Base-by-base conservation (phyloP, 2,797 vertebrate genomes). In the Linurgus olivaceus region DNA sequence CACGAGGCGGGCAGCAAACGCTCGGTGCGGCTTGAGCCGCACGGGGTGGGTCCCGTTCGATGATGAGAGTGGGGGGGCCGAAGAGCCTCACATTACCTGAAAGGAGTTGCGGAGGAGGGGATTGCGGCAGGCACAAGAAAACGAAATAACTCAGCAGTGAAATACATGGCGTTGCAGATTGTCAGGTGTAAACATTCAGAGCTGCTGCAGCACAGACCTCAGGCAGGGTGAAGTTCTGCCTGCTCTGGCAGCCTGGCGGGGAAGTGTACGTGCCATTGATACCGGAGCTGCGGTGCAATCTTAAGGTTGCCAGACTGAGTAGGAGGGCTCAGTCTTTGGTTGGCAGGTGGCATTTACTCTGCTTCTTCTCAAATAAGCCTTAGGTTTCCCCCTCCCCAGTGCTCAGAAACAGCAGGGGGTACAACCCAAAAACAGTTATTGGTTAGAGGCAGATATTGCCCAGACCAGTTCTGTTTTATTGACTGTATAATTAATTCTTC, bases 21-120 rank as follows among this genome's bases (percentile, higher is more conserved):
- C 57, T 26, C 28, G 17, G 9, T 28, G 6, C 3, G 38, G 31
- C 20, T 33, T 3, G 37, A 35, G 19, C 5, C n/a, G 5, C 50
- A 7, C 24, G 9, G 9, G 33, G 3, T 4, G 14, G 37, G 21
- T 54, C 33, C 57, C 21, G 13, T 12, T 29, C 10, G 10, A 0
- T 14, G 33, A 6, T 1, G 63, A n/a, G 61, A 10, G 31, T 13
- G 10, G 44, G 40, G 62, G 48, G 0, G 58, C 62, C 13, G 37
- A 18, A 61, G 8, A 10, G 51, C 58, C 50, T 15, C 24, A 0
- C 9, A 0, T 1, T 7, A 7, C 23, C 33, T 1, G 37, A 7
- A 4, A 2, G 31, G 13, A 38, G 29, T 20, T 2, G 57, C 2
- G 17, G 24, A 19, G 52, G 7, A 35, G 42, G 26, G 17, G 44